Conservation (phyloP, 2,888 invertebrate genomes). For the Clunio marinus region DNA sequence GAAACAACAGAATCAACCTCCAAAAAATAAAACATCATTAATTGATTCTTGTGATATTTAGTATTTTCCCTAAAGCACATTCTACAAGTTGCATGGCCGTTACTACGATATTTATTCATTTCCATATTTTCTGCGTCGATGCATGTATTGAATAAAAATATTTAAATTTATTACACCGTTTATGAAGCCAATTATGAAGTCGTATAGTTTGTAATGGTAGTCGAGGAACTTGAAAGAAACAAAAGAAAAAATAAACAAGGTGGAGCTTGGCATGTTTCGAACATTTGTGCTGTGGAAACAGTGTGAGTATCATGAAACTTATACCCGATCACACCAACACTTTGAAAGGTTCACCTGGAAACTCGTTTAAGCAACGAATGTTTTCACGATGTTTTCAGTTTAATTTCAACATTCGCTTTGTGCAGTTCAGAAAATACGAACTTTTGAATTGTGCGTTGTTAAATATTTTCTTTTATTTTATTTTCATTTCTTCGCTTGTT, state of each 20-base stretch:
- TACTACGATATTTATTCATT: too few relatives aligned
- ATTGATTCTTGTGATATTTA: too few relatives aligned
- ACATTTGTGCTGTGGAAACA: slow-evolving; percentile 2
- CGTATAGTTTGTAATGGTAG: not conserved
- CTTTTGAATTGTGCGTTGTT: not conserved
- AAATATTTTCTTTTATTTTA: slow-evolving; percentile 6
- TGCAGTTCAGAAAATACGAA: slow-evolving; percentile 25
- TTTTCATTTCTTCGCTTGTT: not conserved
- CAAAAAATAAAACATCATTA: too few relatives aligned
- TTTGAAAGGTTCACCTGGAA: not conserved
- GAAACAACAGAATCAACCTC: too few relatives aligned
- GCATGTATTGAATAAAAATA: not conserved
- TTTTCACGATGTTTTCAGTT: slow-evolving; percentile 35
- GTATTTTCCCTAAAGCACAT: too few relatives aligned
- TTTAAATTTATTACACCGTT: slow-evolving; percentile 20
- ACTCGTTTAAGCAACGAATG: slow-evolving; percentile 28
- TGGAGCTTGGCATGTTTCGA: slow-evolving; percentile 13
- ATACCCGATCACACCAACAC: slow-evolving; percentile 20
- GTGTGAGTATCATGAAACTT: not conserved
- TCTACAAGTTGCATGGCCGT: too few relatives aligned
- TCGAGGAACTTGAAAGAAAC: not conserved
- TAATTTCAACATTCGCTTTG: slow-evolving; percentile 36
- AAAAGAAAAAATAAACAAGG: not conserved
- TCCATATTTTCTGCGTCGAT: slow-evolving; percentile 15
- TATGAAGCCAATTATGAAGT: slow-evolving; percentile 34